A percentile compares a stretch with the other conserved stretches of the same genome.
These are phyloP conservation scores for Bathynomus jamesi DNA, from an alignment of 1,140 invertebrate species.

Conservation along the genomic window DNA sequence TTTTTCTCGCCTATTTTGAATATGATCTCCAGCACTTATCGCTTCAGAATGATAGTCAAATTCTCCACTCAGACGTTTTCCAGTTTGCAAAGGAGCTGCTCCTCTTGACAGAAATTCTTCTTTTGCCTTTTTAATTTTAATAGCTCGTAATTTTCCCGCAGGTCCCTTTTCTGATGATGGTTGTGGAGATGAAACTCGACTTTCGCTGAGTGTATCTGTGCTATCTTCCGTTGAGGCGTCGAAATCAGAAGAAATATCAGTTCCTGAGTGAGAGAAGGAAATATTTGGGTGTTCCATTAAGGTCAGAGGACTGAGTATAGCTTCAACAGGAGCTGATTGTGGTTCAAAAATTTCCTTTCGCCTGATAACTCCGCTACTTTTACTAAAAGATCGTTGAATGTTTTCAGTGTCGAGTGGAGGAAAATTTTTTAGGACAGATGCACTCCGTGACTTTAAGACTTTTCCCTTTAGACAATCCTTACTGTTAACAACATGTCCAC, in stretches of 20 bases:
- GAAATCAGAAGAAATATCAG: no score
- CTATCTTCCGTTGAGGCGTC: background rate
- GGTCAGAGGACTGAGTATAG: background rate
- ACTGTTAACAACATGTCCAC: no score
- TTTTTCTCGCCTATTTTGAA: background rate
- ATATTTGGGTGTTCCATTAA: background rate
- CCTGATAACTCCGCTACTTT: no score
- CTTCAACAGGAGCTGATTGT: no score
- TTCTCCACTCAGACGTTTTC: background rate
- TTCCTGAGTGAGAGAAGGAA: background rate
- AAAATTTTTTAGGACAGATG: no score
- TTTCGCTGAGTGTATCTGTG: background rate
- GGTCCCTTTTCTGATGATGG: background rate
- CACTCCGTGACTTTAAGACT: no score
- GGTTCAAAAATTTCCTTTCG: no score
- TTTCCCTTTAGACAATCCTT: no score
- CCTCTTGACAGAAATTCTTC: constrained; percentile 15
- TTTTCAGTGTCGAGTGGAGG: no score
- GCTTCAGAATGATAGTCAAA: background rate
- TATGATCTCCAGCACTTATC: background rate
- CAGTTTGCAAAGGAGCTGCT: background rate
- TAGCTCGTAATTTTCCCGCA: background rate
- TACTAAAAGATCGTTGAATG: no score
- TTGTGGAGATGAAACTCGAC: no score
- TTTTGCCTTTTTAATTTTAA: constrained; percentile 12